A percentile compares a stretch with the other conserved stretches of the same genome.
Conservation (phyloP, 2,797 vertebrate genomes). For the Odontamblyopus rebecca region DNA sequence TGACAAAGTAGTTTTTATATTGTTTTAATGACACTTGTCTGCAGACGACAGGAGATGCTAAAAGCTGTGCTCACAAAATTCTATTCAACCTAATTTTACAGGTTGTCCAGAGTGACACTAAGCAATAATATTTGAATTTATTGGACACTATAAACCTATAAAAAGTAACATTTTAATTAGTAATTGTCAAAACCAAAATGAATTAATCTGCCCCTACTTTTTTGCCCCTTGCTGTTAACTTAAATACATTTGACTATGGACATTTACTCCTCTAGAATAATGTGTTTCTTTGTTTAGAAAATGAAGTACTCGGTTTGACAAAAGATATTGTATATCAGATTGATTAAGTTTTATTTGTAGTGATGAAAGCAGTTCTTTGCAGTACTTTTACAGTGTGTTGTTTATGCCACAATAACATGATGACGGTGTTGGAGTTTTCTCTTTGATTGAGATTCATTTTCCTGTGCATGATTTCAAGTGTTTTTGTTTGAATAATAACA, state of each 20-base stretch:
- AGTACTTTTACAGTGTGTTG: neutral
- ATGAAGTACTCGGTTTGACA: neutral
- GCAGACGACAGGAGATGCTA: neutral
- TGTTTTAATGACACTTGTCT: neutral
- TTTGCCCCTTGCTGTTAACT: neutral
- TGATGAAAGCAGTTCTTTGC: conserved; percentile 13
- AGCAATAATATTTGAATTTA: neutral
- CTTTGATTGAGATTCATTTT: conserved; percentile 60
- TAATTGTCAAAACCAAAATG: neutral
- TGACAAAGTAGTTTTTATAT: neutral
- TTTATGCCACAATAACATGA: conserved; percentile 18
- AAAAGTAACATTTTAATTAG: neutral
- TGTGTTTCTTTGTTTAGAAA: neutral
- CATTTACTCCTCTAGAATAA: conserved; percentile 3
- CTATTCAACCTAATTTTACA: neutral
- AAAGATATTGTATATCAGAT: neutral
- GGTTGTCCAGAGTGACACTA: neutral
- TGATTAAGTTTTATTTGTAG: neutral
- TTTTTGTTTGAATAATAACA: conserved; percentile 67
- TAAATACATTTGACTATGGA: neutral
- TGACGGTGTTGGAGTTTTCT: conserved; percentile 35
- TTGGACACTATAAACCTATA: neutral
- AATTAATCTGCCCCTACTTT: neutral
- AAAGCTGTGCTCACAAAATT: neutral
- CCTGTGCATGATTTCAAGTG: conserved; percentile 49